Evolutionary conservation across 2,113 vertebrate species (phyloP).

Genomic region (Cygnus atratus): DNA sequence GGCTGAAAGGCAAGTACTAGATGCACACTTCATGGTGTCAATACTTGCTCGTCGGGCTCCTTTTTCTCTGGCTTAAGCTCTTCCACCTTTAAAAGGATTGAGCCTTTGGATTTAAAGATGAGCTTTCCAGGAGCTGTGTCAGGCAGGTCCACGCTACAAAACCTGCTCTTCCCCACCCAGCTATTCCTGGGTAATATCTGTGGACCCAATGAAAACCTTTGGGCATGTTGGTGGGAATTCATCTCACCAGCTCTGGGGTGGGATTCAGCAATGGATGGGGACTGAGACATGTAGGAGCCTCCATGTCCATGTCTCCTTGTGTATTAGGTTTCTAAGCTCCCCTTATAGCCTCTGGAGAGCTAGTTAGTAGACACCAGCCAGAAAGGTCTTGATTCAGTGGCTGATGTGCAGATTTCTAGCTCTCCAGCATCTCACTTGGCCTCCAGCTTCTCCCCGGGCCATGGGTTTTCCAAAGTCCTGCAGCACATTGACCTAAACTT

Average conservation of each 20-base stretch:
- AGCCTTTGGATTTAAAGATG: background rate
- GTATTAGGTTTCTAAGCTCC: background rate
- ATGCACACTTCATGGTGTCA: background rate
- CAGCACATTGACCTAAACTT: background rate
- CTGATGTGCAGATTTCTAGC: background rate
- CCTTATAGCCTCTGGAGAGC: background rate
- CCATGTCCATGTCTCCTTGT: accelerated
- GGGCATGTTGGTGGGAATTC: background rate
- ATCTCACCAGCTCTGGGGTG: background rate
- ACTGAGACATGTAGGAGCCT: background rate
- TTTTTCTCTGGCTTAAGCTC: background rate
- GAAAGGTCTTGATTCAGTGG: background rate
- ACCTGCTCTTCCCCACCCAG: background rate
- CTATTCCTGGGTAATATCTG: background rate
- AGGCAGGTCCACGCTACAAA: background rate
- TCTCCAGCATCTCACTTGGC: background rate
- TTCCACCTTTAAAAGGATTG: background rate
- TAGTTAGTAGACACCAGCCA: background rate
- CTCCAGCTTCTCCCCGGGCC: background rate
- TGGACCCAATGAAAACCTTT: background rate
- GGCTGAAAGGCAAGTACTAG: background rate
- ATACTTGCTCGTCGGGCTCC: background rate
- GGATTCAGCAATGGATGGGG: background rate
- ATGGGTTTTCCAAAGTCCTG: background rate
- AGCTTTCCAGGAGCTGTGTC: background rate